These are phyloP conservation scores for Lamellibrachia luymesi DNA, from an alignment of 1,140 invertebrate genomes.

Conservation along the genomic window DNA sequence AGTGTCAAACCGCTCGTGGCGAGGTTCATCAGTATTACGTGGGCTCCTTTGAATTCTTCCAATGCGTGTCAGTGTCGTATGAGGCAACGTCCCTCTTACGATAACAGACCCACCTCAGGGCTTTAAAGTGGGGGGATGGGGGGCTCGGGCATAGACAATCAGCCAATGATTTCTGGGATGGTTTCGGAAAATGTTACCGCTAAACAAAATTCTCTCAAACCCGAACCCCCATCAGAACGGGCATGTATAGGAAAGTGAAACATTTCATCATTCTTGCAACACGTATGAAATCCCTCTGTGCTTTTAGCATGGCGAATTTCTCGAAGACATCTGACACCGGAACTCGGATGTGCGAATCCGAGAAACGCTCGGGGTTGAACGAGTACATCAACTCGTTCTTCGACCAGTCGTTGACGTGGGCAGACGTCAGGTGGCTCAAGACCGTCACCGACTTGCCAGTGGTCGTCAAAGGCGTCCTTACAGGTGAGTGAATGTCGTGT, in stretches of 20 bases:
- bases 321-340: conserved; percentile 25
- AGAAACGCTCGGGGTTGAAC: conserved; percentile 68
- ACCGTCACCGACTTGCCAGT: conserved; percentile 73
- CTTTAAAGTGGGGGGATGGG: no score
- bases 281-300: not conserved
- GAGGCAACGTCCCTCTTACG: no score
- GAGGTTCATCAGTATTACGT: no score
- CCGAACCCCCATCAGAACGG: no score
- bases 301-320: conserved; percentile 56
- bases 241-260: not conserved
- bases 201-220: no score
- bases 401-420: conserved; percentile 38
- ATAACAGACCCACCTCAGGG: no score
- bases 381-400: conserved; percentile 61
- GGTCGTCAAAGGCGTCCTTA: conserved; percentile 85
- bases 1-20: conserved; percentile 8
- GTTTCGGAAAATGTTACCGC: no score
- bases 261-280: not conserved
- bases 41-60: no score
- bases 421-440: conserved; percentile 81
- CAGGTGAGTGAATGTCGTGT: conserved; percentile 62
- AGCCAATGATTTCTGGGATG: no score
- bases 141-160: no score
- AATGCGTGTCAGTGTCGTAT: no score
- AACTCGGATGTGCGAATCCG: conserved; percentile 35